Evolutionary conservation across 2,113 vertebrate genomes (phyloP).

Genomic region (Holacanthus passer): DNA sequence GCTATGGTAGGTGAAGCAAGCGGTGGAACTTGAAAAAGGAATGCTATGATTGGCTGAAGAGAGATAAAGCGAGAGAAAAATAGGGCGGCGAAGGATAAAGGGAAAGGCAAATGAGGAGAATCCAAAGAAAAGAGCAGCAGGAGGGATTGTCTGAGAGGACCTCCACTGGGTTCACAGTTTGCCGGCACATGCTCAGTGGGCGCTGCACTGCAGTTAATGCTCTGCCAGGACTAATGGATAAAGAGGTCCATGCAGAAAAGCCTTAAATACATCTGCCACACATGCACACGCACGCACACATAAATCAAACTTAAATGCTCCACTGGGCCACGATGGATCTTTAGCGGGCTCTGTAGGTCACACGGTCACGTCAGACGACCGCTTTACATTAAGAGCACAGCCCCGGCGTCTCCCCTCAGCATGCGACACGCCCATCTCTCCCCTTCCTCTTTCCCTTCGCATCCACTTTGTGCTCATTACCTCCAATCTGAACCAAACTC

Average conservation of each 20-base stretch:
- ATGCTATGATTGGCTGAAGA: conserved; percentile 28
- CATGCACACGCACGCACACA: conserved; percentile 28
- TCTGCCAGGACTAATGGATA: conserved; percentile 50
- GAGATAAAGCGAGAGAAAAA: conserved; percentile 49
- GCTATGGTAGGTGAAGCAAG: conserved; percentile 25
- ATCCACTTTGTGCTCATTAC: not conserved
- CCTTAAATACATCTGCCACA: conserved; percentile 44
- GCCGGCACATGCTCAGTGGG: conserved; percentile 70
- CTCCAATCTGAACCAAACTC: not conserved
- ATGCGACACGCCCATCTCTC: not conserved
- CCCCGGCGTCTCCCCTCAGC: not conserved
- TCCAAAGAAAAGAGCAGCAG: conserved; percentile 35
- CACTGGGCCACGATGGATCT: conserved; percentile 8
- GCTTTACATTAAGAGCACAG: conserved; percentile 13
- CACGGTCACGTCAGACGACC: not conserved
- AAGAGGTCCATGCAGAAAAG: conserved; percentile 35
- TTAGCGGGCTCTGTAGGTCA: not conserved
- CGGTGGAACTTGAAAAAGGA: not conserved
- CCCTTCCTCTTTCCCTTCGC: conserved; percentile 3
- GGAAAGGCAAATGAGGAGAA: conserved; percentile 54
- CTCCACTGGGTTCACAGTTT: conserved; percentile 39
- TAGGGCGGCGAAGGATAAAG: conserved; percentile 45
- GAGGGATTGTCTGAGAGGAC: conserved; percentile 44
- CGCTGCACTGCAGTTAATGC: conserved; percentile 69
- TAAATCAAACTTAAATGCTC: conserved; percentile 26